Evolutionary conservation across 2,888 invertebrate genomes (phyloP), one percentile per base, ranked within the genome.

Genomic region (Agonopterix heracliana): DNA sequence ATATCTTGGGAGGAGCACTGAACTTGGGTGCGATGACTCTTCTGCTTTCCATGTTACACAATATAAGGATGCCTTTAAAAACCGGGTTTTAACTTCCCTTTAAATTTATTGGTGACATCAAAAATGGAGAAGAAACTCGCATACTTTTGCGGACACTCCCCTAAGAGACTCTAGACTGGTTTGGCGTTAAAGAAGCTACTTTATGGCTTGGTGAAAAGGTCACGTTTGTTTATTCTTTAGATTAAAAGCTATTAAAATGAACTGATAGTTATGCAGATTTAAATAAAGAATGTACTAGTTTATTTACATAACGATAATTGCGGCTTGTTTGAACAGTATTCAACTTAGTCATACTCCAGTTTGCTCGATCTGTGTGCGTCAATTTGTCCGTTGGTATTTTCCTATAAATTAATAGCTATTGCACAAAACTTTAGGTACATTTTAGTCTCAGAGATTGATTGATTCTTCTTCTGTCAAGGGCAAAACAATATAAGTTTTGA

Each of bases 1-100:
- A 76, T 75, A 70, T 66, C 63, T 64, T 55, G 58, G 53, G 45
- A 62, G 61, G 83, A 71, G 75, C 80, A 77, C 55, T 83, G 83
- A 85, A 83, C 84, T 76, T 58, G 71, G 70, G 84, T 78, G 71
- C 85, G 76, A 69, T 83, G 85, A 82, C 59, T 55, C 51, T 49
- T 55, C 55, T 53, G 60, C 60, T 60, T 61, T 64, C 63, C 58
- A 63, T 63, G 60, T 69, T 68, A 63, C 65, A 66, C 63, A 68
- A 68, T 68, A 59, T 64, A 69, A 66, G 61, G 63, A 64, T 67
- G 59, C 65, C 55, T 60, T 65, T 67, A 65, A 66, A 60, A 63
- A 46, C 13, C 26, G 26, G 26, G 26, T 26, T 26, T 26, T 26
- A 26, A 26, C 26, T 26, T 26, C 26, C 26, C 26, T 26, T 26